phyloP scores from a whole-genome alignment of 2,797 vertebrate genomes.

The Sciurus vulgaris region DNA sequence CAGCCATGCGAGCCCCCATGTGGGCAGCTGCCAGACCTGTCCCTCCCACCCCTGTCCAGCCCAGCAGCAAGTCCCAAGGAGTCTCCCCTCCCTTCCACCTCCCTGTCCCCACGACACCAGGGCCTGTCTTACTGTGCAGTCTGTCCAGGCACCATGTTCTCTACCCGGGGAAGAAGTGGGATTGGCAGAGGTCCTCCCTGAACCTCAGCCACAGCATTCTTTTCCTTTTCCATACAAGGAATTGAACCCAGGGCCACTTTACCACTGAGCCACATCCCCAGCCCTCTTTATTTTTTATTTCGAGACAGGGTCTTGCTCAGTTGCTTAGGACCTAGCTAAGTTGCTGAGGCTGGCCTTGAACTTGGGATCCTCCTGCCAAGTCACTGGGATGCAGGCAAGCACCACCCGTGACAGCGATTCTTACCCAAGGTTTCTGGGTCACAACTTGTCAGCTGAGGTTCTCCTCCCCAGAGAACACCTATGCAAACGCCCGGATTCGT shows the following conservation, averaged over 20 bases:
- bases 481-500: accelerated
- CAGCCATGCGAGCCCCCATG: background rate
- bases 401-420: background rate
- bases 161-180: background rate
- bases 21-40: background rate
- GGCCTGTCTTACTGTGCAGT: background rate
- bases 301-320: background rate
- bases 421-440: background rate
- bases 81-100: background rate
- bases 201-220: background rate
- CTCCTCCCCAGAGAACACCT: background rate
- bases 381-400: background rate
- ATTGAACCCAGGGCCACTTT: background rate
- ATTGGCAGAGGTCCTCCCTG: background rate
- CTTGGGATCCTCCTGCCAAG: background rate
- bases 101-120: background rate
- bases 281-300: background rate
- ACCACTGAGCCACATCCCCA: background rate
- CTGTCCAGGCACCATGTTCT: background rate
- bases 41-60: background rate
- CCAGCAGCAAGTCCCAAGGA: background rate
- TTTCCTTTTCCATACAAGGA: too few species aligned
- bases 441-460: background rate
- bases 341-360: background rate
- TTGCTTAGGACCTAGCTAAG: too few species aligned